These are phyloP conservation scores for Scaptomyza caliginosa DNA, from an alignment of 2,888 invertebrate genomes.

Conservation along the genomic window DNA sequence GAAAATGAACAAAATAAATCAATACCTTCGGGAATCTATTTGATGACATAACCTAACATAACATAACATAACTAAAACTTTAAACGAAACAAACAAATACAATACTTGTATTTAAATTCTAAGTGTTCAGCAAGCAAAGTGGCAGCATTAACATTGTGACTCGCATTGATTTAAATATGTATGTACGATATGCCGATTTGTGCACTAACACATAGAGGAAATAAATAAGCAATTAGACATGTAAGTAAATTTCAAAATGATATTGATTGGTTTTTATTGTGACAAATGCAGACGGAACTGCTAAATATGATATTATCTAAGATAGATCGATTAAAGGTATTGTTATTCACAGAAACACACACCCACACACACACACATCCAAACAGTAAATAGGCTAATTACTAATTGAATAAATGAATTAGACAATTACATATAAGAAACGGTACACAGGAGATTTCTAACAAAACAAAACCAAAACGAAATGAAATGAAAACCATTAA, in stretches of 20 bases:
- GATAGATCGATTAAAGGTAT: conserved; percentile 49
- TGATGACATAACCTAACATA: conserved; percentile 5
- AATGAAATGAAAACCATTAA: conserved; percentile 12
- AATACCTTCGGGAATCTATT: conserved; percentile 27
- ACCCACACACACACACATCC: conserved; percentile 1
- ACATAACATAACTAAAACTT: conserved; percentile 2
- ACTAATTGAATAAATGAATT: conserved; percentile 41
- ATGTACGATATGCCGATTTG: too few species aligned
- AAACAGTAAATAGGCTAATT: conserved; percentile 33
- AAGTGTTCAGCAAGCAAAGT: conserved; percentile 2
- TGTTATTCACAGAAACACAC: conserved; percentile 50
- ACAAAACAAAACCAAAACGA: conserved; percentile 16
- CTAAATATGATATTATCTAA: conserved; percentile 60
- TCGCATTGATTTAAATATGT: conserved; percentile 35
- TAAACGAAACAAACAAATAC: background rate
- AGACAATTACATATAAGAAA: conserved; percentile 39
- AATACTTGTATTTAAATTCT: conserved; percentile 24
- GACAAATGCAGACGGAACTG: conserved; percentile 55
- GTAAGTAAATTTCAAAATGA: conserved; percentile 44
- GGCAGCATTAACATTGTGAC: conserved; percentile 25
- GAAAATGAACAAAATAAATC: conserved; percentile 32
- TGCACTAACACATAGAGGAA: background rate
- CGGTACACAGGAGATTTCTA: conserved; percentile 55
- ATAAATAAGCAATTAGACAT: conserved; percentile 6
- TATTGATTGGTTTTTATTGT: conserved; percentile 67